Evolutionary conservation across 2,797 vertebrate species (phyloP), one percentile per base, ranked within the genome.

Genomic region (Anomalospiza imberbis): DNA sequence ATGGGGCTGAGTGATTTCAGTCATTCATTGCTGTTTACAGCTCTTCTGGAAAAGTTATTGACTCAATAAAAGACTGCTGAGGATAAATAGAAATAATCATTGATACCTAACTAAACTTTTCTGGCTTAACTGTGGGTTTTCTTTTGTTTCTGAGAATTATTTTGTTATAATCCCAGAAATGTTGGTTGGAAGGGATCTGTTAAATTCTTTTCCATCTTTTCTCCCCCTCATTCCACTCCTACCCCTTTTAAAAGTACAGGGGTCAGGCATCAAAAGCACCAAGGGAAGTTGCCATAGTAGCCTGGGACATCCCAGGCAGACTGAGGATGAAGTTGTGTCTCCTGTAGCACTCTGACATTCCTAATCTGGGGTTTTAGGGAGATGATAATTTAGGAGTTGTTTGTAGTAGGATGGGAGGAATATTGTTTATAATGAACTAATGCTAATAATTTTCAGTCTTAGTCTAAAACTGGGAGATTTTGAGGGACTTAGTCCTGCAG

Each of bases 171-270:
- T 28, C 6, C 1, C 34, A 47, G 42, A 53, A 71, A 29, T 13
- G 17, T 42, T 83, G 22, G 0, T 63, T 77, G 19, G n/a, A 92
- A 77, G 21, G 17, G 29, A 75, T 31, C 21, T 77, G 5, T 82
- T 55, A 47, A 61, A 51, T 48, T 70, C 12, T 71, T 1, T 25
- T 73, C 19, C 5, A 12, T 60, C 14, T 62, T 50, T 73, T 63
- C 18, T 58, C 1, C 2, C 9, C 3, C 6, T 61, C 5, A 4
- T 2, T 5, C 5, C 3, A 0, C 4, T 87, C 16, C 17, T 40
- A 9, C 5, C 2, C 11, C 14, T 47, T 28, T n/a, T 53, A 26
- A 38, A 85, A 84, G 25, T 29, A 7, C 14, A 48, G 10, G 10
- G 26, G 5, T 8, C 12, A 53, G 36, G 24, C 32, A 34, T 16